Base-by-base conservation (phyloP, 2,888 invertebrate species). In the Morpho achilles region DNA sequence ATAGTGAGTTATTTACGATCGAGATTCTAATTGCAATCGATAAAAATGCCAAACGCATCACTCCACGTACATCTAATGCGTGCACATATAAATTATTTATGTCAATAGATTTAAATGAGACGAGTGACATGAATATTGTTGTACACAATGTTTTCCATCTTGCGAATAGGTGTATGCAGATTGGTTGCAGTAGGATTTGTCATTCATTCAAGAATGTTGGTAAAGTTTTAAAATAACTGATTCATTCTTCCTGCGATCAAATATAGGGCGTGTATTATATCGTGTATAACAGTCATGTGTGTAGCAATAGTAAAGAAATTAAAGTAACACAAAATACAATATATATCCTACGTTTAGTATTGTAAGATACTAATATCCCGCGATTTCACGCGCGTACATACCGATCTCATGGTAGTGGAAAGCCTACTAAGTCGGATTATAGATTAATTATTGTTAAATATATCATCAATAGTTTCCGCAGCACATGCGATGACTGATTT, bases 1-100 rank as follows among this genome's bases (percentile, higher is more conserved):
- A 61, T 60, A 49, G 8, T 45, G 56, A 62, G 59, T 59, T 67
- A 69, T 69, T 67, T 67, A 69, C 67, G 67, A 69, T 55, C 57
- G 59, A 61, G 61, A 66, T 63, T 63, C 64, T 70, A 70, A 71
- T 72, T 67, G 66, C 63, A 63, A 66, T 60, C 66, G 64, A 69
- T 70, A 68, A 68, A 69, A 67, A 72, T 72, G 70, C 67, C 65
- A 58, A 61, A 65, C 71, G 63, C 69, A 70, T 69, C 68, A 60
- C 60, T 51, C 64, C 65, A 58, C 69, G 70, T 68, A 70, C 61
- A 59, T 68, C 66, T 66, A 66, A 62, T 66, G 66, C 64, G 62
- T 64, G 67, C 67, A 65, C 67, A 63, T 58, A 71, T 71, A 64
- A 64, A 70, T 71, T 65, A 71, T 72, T 63, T 66, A 71, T 72